Evolutionary conservation across 2,888 invertebrate genomes (phyloP).

Genomic region (Eumerus sabulonum): DNA sequence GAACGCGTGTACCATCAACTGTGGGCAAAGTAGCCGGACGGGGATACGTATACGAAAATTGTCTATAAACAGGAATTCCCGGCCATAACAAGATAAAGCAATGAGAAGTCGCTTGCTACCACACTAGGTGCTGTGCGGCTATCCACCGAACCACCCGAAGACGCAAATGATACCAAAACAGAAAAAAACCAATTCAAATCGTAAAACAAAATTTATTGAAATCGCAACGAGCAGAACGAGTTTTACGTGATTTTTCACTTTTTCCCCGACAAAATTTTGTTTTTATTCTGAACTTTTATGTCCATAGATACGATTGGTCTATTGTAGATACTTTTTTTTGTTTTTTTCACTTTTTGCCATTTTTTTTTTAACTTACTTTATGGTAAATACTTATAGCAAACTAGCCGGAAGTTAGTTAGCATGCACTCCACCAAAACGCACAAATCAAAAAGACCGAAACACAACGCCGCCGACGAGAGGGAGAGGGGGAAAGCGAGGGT

Average conservation of each 20-base stretch:
- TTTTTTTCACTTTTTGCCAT: constrained; percentile 11
- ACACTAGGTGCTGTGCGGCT: background rate
- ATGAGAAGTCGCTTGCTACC: too few relatives aligned
- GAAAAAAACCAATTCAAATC: background rate
- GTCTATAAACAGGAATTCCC: constrained; percentile 63
- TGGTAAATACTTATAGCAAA: background rate
- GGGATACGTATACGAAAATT: constrained; percentile 29
- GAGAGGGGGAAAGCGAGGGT: too few relatives aligned
- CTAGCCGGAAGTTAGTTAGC: constrained; percentile 26
- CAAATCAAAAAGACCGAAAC: too few relatives aligned
- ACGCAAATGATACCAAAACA: background rate
- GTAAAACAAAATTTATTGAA: constrained; percentile 41
- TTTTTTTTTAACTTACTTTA: background rate
- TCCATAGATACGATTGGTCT: constrained; percentile 5
- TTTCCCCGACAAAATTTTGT: constrained; percentile 18
- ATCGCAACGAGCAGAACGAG: constrained; percentile 57
- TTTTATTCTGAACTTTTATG: constrained; percentile 4
- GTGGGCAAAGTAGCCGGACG: constrained; percentile 21
- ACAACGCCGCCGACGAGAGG: too few relatives aligned
- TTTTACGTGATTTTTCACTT: constrained; percentile 64
- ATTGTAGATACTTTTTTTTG: constrained; percentile 30
- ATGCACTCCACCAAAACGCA: constrained; percentile 21
- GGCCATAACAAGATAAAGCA: constrained; percentile 45
- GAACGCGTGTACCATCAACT: constrained; percentile 28
- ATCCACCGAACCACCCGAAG: constrained; percentile 31